phyloP scores from a whole-genome alignment of 2,797 vertebrate species.

The Otus scops region DNA sequence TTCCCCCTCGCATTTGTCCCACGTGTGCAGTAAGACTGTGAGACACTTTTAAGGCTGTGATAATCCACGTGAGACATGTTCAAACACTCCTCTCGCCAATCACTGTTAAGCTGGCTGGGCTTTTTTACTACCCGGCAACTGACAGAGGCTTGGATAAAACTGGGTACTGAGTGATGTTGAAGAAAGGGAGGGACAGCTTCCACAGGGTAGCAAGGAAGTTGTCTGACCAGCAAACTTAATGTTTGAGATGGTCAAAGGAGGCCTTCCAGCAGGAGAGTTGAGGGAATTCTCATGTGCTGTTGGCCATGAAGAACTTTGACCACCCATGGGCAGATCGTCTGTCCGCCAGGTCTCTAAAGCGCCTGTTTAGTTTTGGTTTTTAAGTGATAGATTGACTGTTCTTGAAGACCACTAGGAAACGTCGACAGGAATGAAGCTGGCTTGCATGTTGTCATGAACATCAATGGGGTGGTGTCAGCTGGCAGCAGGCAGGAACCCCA shows the following conservation, averaged over 20 bases:
- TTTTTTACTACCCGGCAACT: neutral
- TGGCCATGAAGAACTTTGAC: neutral
- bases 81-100: neutral
- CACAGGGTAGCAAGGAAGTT: neutral
- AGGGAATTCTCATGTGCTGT: neutral
- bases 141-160: neutral
- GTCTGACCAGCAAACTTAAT: neutral
- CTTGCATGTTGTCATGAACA: neutral
- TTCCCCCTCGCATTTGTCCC: neutral
- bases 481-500: neutral
- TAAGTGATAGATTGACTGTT: neutral
- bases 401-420: neutral
- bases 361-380: neutral
- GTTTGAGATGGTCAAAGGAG: neutral
- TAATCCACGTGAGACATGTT: neutral
- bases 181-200: neutral
- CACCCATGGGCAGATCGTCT: rapidly evolving
- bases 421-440: neutral
- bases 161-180: neutral
- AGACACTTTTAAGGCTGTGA: neutral
- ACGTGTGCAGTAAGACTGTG: neutral
- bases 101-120: neutral
- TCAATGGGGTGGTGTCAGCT: neutral
- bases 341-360: neutral
- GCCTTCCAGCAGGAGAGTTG: neutral